These are phyloP conservation scores for Polia nebulosa DNA, from an alignment of 2,888 invertebrate species.

Conservation along the genomic window DNA sequence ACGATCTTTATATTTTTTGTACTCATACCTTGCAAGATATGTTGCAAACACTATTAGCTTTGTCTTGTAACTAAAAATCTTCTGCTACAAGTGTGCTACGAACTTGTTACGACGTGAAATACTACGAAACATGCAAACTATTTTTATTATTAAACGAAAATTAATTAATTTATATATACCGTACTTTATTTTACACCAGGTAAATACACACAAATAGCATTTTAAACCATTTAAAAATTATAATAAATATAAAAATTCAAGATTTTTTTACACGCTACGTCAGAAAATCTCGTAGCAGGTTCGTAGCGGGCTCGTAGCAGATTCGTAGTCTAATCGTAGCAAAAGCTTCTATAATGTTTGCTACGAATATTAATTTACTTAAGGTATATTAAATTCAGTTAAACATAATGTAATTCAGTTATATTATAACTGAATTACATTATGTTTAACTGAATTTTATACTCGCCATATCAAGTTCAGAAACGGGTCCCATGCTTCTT, in stretches of 20 bases:
- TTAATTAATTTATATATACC: too few species aligned
- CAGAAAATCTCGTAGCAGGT: background rate
- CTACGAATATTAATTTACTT: background rate
- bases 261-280: background rate
- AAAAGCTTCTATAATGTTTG: background rate
- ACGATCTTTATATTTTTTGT: background rate
- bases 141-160: too few species aligned
- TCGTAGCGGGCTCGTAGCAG: conserved; percentile 25
- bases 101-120: background rate
- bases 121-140: too few species aligned
- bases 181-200: too few species aligned
- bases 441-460: background rate
- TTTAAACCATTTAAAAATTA: background rate
- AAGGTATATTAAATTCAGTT: too few species aligned
- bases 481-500: conserved; percentile 97
- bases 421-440: too few species aligned
- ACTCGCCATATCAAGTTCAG: conserved; percentile 96
- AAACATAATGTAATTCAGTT: too few species aligned
- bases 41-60: background rate
- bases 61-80: background rate
- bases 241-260: too few species aligned
- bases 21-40: too few species aligned
- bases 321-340: conserved; percentile 16
- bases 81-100: background rate
- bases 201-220: too few species aligned